Conservation (phyloP, 1,140 invertebrate species). For the Drosophila equinoxialis region DNA sequence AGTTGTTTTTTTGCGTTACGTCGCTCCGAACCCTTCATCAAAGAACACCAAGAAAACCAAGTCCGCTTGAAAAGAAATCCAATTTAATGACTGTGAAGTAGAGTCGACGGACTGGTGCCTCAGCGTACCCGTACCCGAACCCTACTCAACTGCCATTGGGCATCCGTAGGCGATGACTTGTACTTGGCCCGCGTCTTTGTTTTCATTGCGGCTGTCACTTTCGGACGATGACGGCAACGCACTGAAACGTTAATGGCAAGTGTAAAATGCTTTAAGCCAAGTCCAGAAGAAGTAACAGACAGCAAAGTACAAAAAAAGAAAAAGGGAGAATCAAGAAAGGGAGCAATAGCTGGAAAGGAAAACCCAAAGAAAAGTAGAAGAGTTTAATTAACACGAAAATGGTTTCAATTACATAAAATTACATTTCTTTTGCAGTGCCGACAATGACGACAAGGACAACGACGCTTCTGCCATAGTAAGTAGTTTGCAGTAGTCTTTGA, state of each 20-base stretch:
- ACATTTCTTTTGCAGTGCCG: constrained; percentile 68
- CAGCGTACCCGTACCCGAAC: constrained; percentile 24
- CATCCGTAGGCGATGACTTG: constrained; percentile 56
- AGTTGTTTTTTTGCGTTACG: constrained; percentile 11
- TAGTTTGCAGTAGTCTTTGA: constrained; percentile 37
- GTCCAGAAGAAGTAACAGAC: constrained; percentile 44
- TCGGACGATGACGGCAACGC: constrained; percentile 41
- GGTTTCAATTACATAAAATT: constrained; percentile 82
- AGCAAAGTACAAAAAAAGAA: not conserved
- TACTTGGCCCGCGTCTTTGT: constrained; percentile 66
- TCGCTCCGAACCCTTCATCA: constrained; percentile 50
- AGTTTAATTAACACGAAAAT: constrained; percentile 82
- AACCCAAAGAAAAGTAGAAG: constrained; percentile 58
- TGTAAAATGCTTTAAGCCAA: constrained; percentile 79
- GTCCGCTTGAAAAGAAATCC: constrained; percentile 63
- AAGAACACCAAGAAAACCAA: constrained; percentile 27
- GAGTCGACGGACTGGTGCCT: constrained; percentile 11
- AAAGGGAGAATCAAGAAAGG: not conserved
- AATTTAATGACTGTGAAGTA: constrained; percentile 70
- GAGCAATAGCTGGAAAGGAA: constrained; percentile 19
- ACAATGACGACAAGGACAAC: constrained; percentile 16
- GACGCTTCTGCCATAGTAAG: constrained; percentile 53
- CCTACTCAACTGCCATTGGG: constrained; percentile 47
- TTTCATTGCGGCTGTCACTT: constrained; percentile 80
- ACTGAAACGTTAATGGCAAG: constrained; percentile 77